phyloP scores from a whole-genome alignment of 2,797 vertebrate genomes.

The Myiothlypis chrysogaster region DNA sequence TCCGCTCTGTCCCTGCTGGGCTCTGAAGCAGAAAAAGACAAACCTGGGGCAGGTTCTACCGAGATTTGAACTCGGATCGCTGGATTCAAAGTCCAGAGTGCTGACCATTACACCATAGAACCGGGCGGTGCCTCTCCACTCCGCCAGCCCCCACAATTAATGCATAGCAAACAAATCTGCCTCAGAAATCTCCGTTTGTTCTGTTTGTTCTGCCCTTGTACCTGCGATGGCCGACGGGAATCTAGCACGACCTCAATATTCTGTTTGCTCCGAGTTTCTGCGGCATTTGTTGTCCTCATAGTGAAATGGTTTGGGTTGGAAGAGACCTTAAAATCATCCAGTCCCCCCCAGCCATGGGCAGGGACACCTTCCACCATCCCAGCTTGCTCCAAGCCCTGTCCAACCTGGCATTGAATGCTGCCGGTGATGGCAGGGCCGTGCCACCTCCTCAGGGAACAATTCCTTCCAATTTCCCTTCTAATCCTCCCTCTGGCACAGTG shows the following conservation, averaged over 20 bases:
- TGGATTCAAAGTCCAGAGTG: constrained; percentile 86
- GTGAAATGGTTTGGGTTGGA: no score
- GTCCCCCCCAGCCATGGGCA: background rate
- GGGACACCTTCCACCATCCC: background rate
- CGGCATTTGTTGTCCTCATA: rapidly evolving
- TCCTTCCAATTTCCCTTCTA: background rate
- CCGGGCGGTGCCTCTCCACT: rapidly evolving
- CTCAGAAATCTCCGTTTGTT: rapidly evolving
- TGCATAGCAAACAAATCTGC: rapidly evolving
- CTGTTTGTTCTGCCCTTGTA: rapidly evolving
- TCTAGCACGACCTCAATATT: rapidly evolving
- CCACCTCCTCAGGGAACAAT: background rate
- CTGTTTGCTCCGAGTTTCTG: rapidly evolving
- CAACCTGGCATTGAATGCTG: rapidly evolving
- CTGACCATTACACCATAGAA: constrained; percentile 81
- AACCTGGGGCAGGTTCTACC: constrained; percentile 24
- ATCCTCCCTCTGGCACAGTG: background rate
- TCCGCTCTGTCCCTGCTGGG: rapidly evolving
- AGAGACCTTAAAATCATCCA: background rate
- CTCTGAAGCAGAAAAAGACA: rapidly evolving
- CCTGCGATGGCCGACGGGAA: rapidly evolving
- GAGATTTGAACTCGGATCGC: constrained; percentile 85
- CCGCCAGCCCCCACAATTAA: rapidly evolving
- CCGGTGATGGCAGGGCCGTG: background rate
- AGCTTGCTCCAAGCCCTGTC: rapidly evolving